Evolutionary conservation across 2,797 vertebrate species (phyloP), one percentile per base, ranked within the genome.

Genomic region (Chaetodon trifasciatus): DNA sequence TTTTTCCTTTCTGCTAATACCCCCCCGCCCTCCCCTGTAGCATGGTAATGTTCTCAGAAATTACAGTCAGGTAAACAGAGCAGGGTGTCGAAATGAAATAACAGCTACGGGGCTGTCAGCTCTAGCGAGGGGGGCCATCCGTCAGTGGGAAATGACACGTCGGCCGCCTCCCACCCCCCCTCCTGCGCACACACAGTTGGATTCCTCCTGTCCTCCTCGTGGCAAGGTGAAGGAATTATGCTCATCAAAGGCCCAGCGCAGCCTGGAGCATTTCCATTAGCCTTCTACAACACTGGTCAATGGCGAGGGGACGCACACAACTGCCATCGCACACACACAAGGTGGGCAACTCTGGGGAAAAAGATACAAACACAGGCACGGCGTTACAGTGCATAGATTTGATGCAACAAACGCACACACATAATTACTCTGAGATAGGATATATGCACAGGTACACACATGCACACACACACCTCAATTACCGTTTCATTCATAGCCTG

Each of bases 51-150:
- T 92, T 94, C 88, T 90, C 87, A 82, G 84, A 91, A 91, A 94
- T 94, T 93, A 93, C 90, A 91, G 85, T 84, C 85, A 87, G 92
- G 92, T 94, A 94, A 95, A 95, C 93, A 94, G 92, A 92, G 92
- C 88, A 88, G 79, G 86, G 86, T 86, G 89, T 91, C 32, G 78
- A 90, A 93, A 93, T 95, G 88, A 94, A 94, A 93, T 91, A 92
- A 92, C 87, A 80, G 88, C 91, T 88, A 91, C 79, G 6, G 86
- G 87, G 86, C 90, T 93, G 92, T 94, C 93, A 91, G 92, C 90
- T 92, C 75, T 13, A 72, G 89, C 86, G 24, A 84, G 81, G 87
- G 28, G 86, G 84, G 83, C 91, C 87, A 94, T 95, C 92, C 89
- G 89, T 95, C 94, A 94, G 87, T 68, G 49, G 89, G 86, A 92